A percentile compares a stretch with the other conserved stretches of the same genome.
Conservation (phyloP, 2,113 vertebrate genomes). For the Phrynosoma blainvillii region DNA sequence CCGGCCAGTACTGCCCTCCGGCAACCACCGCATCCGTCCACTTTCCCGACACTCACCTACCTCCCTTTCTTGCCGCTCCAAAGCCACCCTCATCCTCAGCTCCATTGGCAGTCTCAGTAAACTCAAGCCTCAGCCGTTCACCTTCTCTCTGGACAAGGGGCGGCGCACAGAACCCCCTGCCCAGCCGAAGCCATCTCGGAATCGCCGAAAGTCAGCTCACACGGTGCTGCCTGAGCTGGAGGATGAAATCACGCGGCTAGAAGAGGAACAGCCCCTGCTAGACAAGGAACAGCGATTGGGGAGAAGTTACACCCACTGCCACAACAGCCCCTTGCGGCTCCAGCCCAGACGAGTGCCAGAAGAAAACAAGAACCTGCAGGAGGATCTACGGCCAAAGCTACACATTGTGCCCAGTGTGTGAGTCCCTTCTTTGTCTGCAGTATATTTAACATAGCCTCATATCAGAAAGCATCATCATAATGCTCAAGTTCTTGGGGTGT, state of each 20-base stretch:
- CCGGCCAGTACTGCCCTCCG: constrained; percentile 60
- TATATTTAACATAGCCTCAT: not conserved
- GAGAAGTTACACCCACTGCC: not conserved
- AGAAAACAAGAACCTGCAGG: constrained; percentile 38
- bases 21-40: constrained; percentile 75
- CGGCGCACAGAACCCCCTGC: constrained; percentile 68
- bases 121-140: constrained; percentile 59
- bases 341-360: constrained; percentile 37
- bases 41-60: constrained; percentile 70
- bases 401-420: constrained; percentile 58
- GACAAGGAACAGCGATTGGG: not conserved
- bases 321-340: constrained; percentile 4
- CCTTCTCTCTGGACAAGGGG: constrained; percentile 50
- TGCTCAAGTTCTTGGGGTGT: too few species aligned
- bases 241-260: constrained; percentile 78
- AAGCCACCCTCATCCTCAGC: constrained; percentile 88
- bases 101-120: constrained; percentile 94
- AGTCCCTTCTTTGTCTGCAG: constrained; percentile 17
- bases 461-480: too few species aligned
- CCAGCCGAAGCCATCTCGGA: constrained; percentile 62
- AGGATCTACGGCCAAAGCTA: constrained; percentile 52
- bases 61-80: constrained; percentile 67
- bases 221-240: constrained; percentile 83
- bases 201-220: constrained; percentile 42
- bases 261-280: constrained; percentile 55